phyloP scores from a whole-genome alignment of 2,888 invertebrate species.

The Hoplodrina blanda region DNA sequence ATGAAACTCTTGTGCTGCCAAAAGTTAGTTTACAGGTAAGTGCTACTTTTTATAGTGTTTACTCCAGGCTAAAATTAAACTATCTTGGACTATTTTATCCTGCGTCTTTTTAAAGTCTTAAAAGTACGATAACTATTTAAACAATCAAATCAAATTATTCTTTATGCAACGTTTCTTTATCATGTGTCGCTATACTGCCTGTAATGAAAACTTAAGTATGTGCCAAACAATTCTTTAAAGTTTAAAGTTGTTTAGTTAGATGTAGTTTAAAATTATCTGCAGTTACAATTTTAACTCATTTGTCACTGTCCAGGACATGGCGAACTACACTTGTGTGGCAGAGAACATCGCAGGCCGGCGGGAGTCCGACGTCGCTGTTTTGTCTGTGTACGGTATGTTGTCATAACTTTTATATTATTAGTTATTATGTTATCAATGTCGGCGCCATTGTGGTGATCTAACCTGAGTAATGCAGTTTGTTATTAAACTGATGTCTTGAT shows the following conservation, averaged over 20 bases:
- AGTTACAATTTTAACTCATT: background rate
- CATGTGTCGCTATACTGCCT: no score
- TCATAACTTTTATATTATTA: constrained; percentile 47
- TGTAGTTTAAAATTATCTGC: background rate
- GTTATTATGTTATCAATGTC: constrained; percentile 11
- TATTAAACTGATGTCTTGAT: constrained; percentile 20
- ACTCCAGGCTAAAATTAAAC: background rate
- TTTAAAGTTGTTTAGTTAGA: background rate
- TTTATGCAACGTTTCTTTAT: no score
- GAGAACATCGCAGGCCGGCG: constrained; percentile 97
- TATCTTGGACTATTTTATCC: no score
- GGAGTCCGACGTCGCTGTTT: constrained; percentile 95
- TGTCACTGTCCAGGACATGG: constrained; percentile 92
- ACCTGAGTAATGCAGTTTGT: constrained; percentile 7
- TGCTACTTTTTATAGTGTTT: background rate
- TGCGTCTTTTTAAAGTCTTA: no score
- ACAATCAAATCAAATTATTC: no score
- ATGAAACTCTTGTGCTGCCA: constrained; percentile 95
- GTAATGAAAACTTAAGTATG: no score
- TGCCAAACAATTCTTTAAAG: background rate
- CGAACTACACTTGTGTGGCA: constrained; percentile 98
- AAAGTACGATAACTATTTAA: no score
- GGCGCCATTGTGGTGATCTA: constrained; percentile 27
- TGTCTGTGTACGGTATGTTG: constrained; percentile 97
- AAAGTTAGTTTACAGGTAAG: constrained; percentile 94